These are phyloP conservation scores for Rhyzopertha dominica DNA, from an alignment of 1,140 invertebrate species.

Conservation along the genomic window DNA sequence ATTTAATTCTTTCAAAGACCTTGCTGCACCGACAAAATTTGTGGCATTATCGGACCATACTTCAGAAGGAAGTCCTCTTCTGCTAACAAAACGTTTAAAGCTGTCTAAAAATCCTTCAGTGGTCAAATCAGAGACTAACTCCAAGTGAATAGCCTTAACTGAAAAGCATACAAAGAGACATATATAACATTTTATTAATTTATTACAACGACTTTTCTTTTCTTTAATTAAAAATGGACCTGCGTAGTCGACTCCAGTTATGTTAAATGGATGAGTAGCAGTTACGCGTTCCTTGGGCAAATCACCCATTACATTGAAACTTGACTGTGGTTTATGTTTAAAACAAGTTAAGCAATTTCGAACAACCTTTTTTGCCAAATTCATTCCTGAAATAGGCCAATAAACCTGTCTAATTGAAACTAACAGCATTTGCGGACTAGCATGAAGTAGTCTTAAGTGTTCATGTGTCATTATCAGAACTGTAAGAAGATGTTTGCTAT, in stretches of 20 bases:
- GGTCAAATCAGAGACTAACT: slow-evolving; percentile 27
- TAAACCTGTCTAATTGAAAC: no score
- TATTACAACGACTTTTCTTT: slow-evolving; percentile 20
- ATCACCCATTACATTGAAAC: slow-evolving; percentile 32
- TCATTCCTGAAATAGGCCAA: slow-evolving; percentile 14
- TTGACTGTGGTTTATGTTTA: slow-evolving; percentile 9
- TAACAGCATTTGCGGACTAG: no score
- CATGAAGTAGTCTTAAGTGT: no score
- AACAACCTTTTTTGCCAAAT: slow-evolving; percentile 16
- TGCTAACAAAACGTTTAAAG: slow-evolving; percentile 33
- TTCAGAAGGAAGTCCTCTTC: slow-evolving; percentile 26
- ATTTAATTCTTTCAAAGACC: no score
- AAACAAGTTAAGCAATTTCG: slow-evolving; percentile 19
- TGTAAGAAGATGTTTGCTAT: no score
- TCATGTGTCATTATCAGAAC: no score
- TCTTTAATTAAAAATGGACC: slow-evolving; percentile 34
- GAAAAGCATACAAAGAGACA: slow-evolving; percentile 34
- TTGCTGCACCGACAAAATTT: slow-evolving; percentile 19
- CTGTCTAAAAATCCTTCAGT: slow-evolving; percentile 26
- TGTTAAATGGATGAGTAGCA: slow-evolving; percentile 29
- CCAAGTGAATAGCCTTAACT: slow-evolving; percentile 38
- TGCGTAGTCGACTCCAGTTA: slow-evolving; percentile 36
- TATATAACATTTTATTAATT: slow-evolving; percentile 25
- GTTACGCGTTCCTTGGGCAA: slow-evolving; percentile 35
- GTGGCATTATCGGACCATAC: slow-evolving; percentile 29